A percentile compares a stretch with the other conserved stretches of the same genome.
phyloP scores from a whole-genome alignment of 92 coral and sea anemone species.

The Phymanthus crucifer region DNA sequence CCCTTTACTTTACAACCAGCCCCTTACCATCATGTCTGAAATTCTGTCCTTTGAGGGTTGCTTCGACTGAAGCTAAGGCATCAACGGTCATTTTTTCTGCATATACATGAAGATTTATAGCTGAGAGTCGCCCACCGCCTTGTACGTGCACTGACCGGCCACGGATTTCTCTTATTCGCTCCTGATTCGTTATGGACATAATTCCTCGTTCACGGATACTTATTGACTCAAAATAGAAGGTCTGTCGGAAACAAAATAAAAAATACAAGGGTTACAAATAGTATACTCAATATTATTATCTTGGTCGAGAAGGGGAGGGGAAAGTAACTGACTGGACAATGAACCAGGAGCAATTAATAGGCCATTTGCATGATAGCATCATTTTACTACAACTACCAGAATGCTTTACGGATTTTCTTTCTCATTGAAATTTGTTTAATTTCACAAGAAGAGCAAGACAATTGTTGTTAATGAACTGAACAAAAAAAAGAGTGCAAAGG shows the following conservation, averaged over 20 bases:
- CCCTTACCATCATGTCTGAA: slow-evolving; percentile 28
- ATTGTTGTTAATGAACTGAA: too few relatives aligned
- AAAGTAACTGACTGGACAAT: too few relatives aligned
- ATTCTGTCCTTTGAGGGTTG: slow-evolving; percentile 69
- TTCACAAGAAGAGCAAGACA: too few relatives aligned
- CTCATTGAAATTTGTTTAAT: too few relatives aligned
- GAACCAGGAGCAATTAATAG: neutral
- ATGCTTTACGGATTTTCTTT: too few relatives aligned
- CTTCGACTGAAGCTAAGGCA: slow-evolving; percentile 84
- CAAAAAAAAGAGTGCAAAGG: too few relatives aligned
- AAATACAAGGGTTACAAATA: neutral
- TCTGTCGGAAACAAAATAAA: slow-evolving; percentile 41
- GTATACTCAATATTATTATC: too few relatives aligned
- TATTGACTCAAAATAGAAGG: slow-evolving; percentile 77
- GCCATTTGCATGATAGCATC: too few relatives aligned
- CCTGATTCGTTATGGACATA: slow-evolving; percentile 94
- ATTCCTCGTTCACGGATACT: slow-evolving; percentile 88
- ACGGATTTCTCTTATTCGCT: slow-evolving; percentile 85
- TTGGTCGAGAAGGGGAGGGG: too few relatives aligned
- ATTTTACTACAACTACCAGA: too few relatives aligned
- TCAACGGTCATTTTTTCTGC: slow-evolving; percentile 84
- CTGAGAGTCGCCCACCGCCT: slow-evolving; percentile 92
- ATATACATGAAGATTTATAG: slow-evolving; percentile 89
- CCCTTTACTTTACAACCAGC: too few relatives aligned
- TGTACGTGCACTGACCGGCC: slow-evolving; percentile 81